Conservation (phyloP, 2,113 vertebrate genomes). For the Motacilla alba region DNA sequence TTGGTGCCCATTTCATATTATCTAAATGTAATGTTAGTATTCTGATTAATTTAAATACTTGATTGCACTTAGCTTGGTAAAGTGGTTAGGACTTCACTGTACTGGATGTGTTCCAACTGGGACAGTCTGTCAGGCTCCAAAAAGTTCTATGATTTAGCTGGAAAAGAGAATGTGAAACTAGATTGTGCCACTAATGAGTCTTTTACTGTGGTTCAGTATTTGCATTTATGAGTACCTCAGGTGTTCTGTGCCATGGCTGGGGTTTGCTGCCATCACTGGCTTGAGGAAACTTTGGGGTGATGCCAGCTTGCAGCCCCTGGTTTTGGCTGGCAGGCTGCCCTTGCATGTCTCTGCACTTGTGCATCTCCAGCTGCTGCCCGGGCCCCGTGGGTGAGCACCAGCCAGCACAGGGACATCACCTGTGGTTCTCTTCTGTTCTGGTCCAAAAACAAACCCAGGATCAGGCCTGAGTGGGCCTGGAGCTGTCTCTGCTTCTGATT, state of each 20-base stretch:
- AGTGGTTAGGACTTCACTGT: neutral
- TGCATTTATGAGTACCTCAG: neutral
- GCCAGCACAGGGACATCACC: neutral
- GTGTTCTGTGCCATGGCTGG: neutral
- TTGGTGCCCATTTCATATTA: neutral
- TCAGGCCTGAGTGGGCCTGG: neutral
- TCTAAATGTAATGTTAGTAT: neutral
- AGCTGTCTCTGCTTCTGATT: neutral
- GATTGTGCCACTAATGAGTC: neutral
- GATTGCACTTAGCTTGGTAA: conserved; percentile 4
- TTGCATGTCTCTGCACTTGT: neutral
- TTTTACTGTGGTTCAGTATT: neutral
- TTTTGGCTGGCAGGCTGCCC: neutral
- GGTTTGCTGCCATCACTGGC: neutral
- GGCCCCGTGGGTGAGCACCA: neutral
- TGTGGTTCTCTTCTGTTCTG: neutral
- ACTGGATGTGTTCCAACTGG: neutral
- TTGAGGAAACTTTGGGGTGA: neutral
- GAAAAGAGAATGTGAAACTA: neutral
- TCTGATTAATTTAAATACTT: conserved; percentile 8
- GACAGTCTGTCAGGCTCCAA: neutral
- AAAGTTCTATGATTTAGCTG: neutral
- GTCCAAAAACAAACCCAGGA: neutral
- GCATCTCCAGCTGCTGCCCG: neutral
- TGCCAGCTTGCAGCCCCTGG: neutral